phyloP scores from a whole-genome alignment of 2,888 invertebrate genomes.

The Lithosia quadra region DNA sequence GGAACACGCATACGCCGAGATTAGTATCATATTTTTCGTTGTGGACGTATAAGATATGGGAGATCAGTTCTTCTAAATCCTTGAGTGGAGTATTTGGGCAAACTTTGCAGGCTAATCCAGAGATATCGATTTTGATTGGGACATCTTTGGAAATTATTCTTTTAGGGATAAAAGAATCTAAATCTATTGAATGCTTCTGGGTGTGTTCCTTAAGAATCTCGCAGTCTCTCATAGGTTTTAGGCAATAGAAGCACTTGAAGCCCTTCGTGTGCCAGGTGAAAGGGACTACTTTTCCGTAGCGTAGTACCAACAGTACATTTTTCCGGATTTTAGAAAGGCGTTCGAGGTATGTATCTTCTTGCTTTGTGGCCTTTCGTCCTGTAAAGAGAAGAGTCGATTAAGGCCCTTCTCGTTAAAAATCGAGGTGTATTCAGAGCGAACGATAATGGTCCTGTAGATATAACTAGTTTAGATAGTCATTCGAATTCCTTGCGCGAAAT shows the following conservation, averaged over 20 bases:
- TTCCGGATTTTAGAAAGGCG: constrained; percentile 63
- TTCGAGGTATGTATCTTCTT: constrained; percentile 58
- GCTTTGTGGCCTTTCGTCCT: constrained; percentile 61
- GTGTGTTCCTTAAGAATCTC: constrained; percentile 65
- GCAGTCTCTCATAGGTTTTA: constrained; percentile 66
- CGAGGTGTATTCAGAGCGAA: neutral
- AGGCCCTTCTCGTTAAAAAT: constrained; percentile 11
- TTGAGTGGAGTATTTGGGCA: constrained; percentile 55
- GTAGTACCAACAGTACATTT: constrained; percentile 67
- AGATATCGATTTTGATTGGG: constrained; percentile 73
- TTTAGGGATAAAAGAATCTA: constrained; percentile 62
- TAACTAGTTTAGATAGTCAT: neutral
- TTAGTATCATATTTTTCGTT: constrained; percentile 59
- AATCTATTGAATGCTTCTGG: constrained; percentile 58
- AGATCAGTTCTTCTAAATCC: constrained; percentile 62
- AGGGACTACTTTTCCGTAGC: constrained; percentile 68
- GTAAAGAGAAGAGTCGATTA: constrained; percentile 67
- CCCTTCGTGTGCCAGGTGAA: constrained; percentile 76
- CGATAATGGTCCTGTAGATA: neutral
- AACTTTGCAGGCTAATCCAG: constrained; percentile 62
- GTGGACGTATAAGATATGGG: constrained; percentile 63
- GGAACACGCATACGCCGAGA: constrained; percentile 64
- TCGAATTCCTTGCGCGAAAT: neutral
- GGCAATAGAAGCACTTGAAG: constrained; percentile 74
- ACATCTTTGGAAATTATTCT: constrained; percentile 71